phyloP scores from a whole-genome alignment of 2,888 invertebrate species.

The Punctoribates punctum region DNA sequence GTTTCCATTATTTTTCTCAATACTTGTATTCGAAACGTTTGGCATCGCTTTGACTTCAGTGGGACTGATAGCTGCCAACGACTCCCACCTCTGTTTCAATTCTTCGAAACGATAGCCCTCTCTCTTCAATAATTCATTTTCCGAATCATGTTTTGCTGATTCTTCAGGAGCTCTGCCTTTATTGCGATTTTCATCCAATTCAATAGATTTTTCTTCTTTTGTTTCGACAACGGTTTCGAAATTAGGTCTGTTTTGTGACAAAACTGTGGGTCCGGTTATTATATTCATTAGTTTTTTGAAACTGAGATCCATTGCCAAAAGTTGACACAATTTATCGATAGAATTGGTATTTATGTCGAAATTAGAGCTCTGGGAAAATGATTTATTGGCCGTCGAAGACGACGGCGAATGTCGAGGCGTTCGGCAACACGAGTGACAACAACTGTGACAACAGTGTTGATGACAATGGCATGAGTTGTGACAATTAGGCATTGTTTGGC shows the following conservation, averaged over 20 bases:
- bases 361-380: background rate
- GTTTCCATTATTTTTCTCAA: background rate
- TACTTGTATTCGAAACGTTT: background rate
- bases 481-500: slow-evolving; percentile 43
- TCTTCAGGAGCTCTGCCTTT: background rate
- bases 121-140: background rate
- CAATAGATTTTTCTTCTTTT: background rate
- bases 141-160: background rate
- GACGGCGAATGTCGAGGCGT: slow-evolving; percentile 31
- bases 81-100: slow-evolving; percentile 36
- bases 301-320: slow-evolving; percentile 37
- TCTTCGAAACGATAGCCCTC: slow-evolving; percentile 23
- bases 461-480: slow-evolving; percentile 25
- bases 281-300: slow-evolving; percentile 40
- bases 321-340: slow-evolving; percentile 38
- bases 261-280: slow-evolving; percentile 17
- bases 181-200: background rate
- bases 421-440: slow-evolving; percentile 38
- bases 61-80: slow-evolving; percentile 22
- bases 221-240: background rate
- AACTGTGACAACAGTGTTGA: slow-evolving; percentile 36
- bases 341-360: slow-evolving; percentile 10
- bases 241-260: background rate
- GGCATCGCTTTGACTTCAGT: background rate
- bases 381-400: background rate